These are phyloP conservation scores for Apamea anceps DNA, from an alignment of 2,888 invertebrate species.

Conservation along the genomic window DNA sequence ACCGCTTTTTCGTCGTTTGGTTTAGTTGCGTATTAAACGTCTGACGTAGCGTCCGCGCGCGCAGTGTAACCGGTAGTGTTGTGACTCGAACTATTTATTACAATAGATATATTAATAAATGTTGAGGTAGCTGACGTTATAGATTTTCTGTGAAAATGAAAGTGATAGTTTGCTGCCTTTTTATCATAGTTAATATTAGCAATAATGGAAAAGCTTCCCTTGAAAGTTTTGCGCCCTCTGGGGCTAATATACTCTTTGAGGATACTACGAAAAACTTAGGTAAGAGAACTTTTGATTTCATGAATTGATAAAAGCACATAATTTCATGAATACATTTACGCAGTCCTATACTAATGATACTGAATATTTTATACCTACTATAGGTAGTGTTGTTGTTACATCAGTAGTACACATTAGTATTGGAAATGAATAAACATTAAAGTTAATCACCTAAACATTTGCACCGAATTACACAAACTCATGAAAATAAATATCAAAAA, in stretches of 20 bases:
- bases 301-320: neutral
- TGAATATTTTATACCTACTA: neutral
- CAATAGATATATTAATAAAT: slow-evolving; percentile 13
- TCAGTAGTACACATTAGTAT: neutral
- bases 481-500: neutral
- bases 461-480: neutral
- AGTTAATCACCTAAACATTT: neutral
- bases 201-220: slow-evolving; percentile 85
- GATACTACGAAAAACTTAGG: slow-evolving; percentile 83
- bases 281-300: slow-evolving; percentile 62
- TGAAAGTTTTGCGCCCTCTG: slow-evolving; percentile 81
- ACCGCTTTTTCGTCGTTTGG: slow-evolving; percentile 42
- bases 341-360: neutral
- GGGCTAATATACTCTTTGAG: slow-evolving; percentile 78
- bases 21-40: slow-evolving; percentile 61
- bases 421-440: neutral
- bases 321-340: neutral
- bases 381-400: neutral
- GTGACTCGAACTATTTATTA: slow-evolving; percentile 46
- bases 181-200: slow-evolving; percentile 83
- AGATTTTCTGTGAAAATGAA: slow-evolving; percentile 75
- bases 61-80: slow-evolving; percentile 29
- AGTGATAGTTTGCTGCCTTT: slow-evolving; percentile 79
- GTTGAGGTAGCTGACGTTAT: slow-evolving; percentile 14
- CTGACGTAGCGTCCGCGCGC: slow-evolving; percentile 44